phyloP scores from a whole-genome alignment of 2,888 invertebrate genomes.

The Allacma fusca region DNA sequence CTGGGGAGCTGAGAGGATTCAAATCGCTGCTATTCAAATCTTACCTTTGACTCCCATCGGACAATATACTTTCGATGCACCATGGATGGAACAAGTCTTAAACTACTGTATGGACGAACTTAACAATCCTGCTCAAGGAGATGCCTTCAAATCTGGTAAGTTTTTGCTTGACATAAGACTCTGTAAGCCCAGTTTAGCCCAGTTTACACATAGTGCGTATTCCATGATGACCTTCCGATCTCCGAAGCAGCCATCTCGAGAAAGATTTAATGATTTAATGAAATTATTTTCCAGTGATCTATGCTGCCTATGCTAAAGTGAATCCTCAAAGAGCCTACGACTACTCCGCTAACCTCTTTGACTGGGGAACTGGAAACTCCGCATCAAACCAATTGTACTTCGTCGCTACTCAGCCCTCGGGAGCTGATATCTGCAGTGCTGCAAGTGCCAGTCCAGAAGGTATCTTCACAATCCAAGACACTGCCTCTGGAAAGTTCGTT shows the following conservation, averaged over 20 bases:
- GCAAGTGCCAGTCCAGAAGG: slow-evolving; percentile 52
- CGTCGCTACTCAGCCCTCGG: slow-evolving; percentile 51
- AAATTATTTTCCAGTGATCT: slow-evolving; percentile 46
- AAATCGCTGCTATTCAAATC: slow-evolving; percentile 57
- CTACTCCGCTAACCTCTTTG: slow-evolving; percentile 48
- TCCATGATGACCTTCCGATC: too few relatives aligned
- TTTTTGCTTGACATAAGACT: too few relatives aligned
- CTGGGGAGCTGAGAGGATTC: slow-evolving; percentile 50
- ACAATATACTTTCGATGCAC: slow-evolving; percentile 48
- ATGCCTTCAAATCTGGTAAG: slow-evolving; percentile 53
- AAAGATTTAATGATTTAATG: too few relatives aligned
- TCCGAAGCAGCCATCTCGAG: too few relatives aligned
- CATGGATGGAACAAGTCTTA: slow-evolving; percentile 53
- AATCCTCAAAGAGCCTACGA: slow-evolving; percentile 54
- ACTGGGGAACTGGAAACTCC: slow-evolving; percentile 57
- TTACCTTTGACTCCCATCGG: slow-evolving; percentile 56
- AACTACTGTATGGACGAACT: slow-evolving; percentile 51
- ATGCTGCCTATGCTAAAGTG: slow-evolving; percentile 53
- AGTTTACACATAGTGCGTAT: too few relatives aligned
- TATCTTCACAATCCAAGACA: slow-evolving; percentile 52
- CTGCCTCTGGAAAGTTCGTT: slow-evolving; percentile 47
- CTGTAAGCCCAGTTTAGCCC: too few relatives aligned
- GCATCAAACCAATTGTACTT: slow-evolving; percentile 57
- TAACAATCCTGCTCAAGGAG: slow-evolving; percentile 47
- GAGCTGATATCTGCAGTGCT: slow-evolving; percentile 49